These are phyloP conservation scores for Pycnomerus fuliginosus DNA, from an alignment of 2,888 invertebrate species.

Conservation along the genomic window DNA sequence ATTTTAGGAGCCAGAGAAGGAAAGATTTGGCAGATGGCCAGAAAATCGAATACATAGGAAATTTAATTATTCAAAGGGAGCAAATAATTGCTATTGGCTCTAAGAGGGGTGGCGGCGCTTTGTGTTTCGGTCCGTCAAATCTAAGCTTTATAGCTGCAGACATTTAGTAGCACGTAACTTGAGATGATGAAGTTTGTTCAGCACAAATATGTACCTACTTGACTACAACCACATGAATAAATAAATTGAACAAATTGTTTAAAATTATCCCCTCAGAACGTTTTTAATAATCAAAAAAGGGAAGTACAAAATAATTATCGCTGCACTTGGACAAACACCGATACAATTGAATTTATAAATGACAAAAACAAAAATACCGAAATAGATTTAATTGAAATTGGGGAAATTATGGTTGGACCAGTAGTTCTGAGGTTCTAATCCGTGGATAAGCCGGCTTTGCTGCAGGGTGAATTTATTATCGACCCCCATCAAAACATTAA, in stretches of 20 bases:
- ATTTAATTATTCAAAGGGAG: slow-evolving; percentile 56
- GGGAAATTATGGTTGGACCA: slow-evolving; percentile 10
- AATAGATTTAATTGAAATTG: not conserved
- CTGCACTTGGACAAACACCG: too few species aligned
- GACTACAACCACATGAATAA: slow-evolving; percentile 46
- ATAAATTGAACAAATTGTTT: slow-evolving; percentile 36
- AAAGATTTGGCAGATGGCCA: slow-evolving; percentile 50
- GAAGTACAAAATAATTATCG: too few species aligned
- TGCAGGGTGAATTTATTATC: slow-evolving; percentile 24
- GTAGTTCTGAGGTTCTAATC: slow-evolving; percentile 28
- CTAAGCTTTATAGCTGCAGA: slow-evolving; percentile 28
- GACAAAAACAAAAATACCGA: not conserved
- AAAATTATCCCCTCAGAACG: slow-evolving; percentile 2
- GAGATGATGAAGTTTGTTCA: slow-evolving; percentile 39
- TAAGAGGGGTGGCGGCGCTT: slow-evolving; percentile 39
- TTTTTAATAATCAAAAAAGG: slow-evolving; percentile 1
- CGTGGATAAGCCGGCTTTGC: slow-evolving; percentile 25
- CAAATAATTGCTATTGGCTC: slow-evolving; percentile 53
- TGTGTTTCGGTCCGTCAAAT: slow-evolving; percentile 30
- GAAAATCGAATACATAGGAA: slow-evolving; percentile 51
- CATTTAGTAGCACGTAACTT: slow-evolving; percentile 28
- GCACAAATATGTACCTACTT: slow-evolving; percentile 50
- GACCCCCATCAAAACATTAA: slow-evolving; percentile 19
- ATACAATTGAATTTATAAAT: not conserved
- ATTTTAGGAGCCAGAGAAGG: too few species aligned